A percentile compares a stretch with the other conserved stretches of the same genome.
Conservation (phyloP, 2,888 invertebrate species). For the Sarcophaga caerulescens region DNA sequence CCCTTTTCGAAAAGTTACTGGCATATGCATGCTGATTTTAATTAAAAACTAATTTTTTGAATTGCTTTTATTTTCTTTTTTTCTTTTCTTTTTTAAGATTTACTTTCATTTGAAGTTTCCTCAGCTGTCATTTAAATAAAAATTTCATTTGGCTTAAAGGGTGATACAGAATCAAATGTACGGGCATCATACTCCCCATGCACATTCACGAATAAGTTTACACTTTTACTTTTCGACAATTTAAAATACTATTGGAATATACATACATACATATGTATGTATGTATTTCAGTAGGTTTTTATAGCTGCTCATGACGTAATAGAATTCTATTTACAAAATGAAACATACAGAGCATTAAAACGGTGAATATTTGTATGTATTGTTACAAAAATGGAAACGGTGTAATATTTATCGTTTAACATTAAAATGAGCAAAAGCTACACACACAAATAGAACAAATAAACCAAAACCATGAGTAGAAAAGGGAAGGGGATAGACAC, state of each 20-base stretch:
- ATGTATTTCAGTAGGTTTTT: background rate
- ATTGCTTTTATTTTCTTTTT: background rate
- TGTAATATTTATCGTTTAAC: too few relatives aligned
- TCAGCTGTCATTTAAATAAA: slow-evolving; percentile 35
- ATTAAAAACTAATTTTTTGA: slow-evolving; percentile 46
- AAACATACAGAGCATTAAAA: too few relatives aligned
- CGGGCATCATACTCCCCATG: background rate
- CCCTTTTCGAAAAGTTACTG: slow-evolving; percentile 50
- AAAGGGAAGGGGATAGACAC: too few relatives aligned
- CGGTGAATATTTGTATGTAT: too few relatives aligned
- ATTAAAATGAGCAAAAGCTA: too few relatives aligned
- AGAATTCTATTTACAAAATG: too few relatives aligned
- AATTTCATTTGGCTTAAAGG: slow-evolving; percentile 4
- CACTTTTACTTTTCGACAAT: background rate
- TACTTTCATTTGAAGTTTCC: slow-evolving; percentile 34
- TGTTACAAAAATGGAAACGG: too few relatives aligned
- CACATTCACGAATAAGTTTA: background rate
- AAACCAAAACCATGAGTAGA: too few relatives aligned
- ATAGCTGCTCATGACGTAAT: too few relatives aligned
- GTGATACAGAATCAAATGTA: background rate
- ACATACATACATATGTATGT: background rate
- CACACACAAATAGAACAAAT: too few relatives aligned
- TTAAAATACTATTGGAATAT: background rate
- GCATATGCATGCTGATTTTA: slow-evolving; percentile 50
- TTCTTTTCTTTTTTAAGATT: slow-evolving; percentile 7